phyloP scores from a whole-genome alignment of 2,888 invertebrate genomes.

The Scaeva pyrastri region DNA sequence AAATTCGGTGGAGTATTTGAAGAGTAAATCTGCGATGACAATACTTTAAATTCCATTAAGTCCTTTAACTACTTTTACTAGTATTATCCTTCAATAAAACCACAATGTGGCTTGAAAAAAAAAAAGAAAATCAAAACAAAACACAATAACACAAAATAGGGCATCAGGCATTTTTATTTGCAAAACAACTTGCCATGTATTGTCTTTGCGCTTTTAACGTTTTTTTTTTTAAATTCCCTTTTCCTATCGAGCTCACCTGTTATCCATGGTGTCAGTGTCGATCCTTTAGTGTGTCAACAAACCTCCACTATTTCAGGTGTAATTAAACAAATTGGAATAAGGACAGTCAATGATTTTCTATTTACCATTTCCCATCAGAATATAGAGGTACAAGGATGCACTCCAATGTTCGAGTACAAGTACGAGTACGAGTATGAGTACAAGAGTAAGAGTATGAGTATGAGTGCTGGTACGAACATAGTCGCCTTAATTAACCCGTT shows the following conservation, averaged over 20 bases:
- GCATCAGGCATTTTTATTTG: constrained; percentile 9
- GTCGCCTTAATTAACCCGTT: constrained; percentile 59
- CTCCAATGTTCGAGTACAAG: not conserved
- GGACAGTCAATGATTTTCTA: constrained; percentile 72
- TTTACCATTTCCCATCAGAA: constrained; percentile 45
- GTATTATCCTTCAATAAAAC: not conserved
- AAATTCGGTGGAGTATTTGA: too few relatives aligned
- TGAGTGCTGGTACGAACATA: constrained; percentile 1
- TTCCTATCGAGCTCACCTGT: constrained; percentile 48
- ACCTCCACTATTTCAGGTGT: constrained; percentile 55
- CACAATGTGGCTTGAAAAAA: not conserved
- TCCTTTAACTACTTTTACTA: not conserved
- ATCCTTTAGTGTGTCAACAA: constrained; percentile 63
- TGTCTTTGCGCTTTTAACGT: constrained; percentile 1
- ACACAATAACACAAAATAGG: constrained; percentile 14
- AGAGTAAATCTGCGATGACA: too few relatives aligned
- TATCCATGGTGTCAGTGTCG: constrained; percentile 57
- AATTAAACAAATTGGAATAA: constrained; percentile 74
- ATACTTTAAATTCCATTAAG: not conserved
- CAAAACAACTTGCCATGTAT: constrained; percentile 1
- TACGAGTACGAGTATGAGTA: too few relatives aligned
- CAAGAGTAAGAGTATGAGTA: constrained; percentile 4
- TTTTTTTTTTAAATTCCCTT: not conserved
- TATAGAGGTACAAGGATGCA: constrained; percentile 25
- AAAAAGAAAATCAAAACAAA: not conserved